A percentile compares a stretch with the other conserved stretches of the same genome.
Conservation (phyloP, 2,888 invertebrate species). For the Gortyna flavago region DNA sequence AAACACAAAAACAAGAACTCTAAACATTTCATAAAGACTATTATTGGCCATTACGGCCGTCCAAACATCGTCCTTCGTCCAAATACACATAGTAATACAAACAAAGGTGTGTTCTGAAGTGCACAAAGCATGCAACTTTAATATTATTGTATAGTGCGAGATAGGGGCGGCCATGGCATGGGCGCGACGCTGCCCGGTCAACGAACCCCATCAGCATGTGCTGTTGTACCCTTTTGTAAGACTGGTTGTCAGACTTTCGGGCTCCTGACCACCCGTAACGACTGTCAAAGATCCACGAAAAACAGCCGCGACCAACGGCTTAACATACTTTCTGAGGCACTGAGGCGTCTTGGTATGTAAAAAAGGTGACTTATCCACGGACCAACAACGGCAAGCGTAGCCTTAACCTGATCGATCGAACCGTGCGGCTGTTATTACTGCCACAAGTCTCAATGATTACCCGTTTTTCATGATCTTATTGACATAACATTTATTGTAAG, state of each 20-base stretch:
- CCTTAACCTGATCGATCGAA: too few relatives aligned
- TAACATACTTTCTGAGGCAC: too few relatives aligned
- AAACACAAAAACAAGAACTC: constrained; percentile 13
- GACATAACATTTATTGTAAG: too few relatives aligned
- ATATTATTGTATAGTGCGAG: constrained; percentile 60
- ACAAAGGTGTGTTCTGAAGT: constrained; percentile 69
- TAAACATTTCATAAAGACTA: constrained; percentile 18
- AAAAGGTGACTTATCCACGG: too few relatives aligned
- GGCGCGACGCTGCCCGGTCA: constrained; percentile 65
- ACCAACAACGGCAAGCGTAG: too few relatives aligned
- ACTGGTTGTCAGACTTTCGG: too few relatives aligned
- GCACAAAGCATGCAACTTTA: constrained; percentile 70
- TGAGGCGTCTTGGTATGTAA: too few relatives aligned
- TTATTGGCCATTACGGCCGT: constrained; percentile 21
- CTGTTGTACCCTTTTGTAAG: not conserved
- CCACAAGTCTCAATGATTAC: not conserved
- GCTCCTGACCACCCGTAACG: too few relatives aligned
- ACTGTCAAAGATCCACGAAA: too few relatives aligned
- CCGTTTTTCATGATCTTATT: not conserved
- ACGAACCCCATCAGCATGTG: constrained; percentile 57
- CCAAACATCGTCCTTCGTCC: constrained; percentile 46
- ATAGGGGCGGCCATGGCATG: constrained; percentile 61
- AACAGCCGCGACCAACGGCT: too few relatives aligned
- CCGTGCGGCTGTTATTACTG: too few relatives aligned
- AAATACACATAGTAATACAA: constrained; percentile 58